phyloP scores from a whole-genome alignment of 2,888 invertebrate species.

The Hylaea fasciaria region DNA sequence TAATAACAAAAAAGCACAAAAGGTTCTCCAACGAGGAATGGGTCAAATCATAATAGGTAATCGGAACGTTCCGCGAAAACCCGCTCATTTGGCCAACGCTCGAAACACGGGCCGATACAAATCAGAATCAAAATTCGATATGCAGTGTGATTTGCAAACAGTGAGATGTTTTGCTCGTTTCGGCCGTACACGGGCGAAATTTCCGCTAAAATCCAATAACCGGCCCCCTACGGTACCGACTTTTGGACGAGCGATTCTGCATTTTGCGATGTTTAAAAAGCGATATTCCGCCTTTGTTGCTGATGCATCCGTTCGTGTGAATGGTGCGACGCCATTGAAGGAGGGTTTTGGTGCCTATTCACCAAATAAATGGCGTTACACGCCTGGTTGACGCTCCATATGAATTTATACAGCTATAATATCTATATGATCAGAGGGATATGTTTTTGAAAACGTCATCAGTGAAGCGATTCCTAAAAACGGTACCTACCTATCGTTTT shows the following conservation, averaged over 20 bases:
- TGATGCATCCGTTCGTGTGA: constrained; percentile 35
- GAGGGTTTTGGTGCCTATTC: constrained; percentile 11
- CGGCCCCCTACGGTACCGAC: constrained; percentile 47
- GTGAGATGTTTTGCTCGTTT: constrained; percentile 61
- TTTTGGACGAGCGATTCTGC: constrained; percentile 47
- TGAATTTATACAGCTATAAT: no score
- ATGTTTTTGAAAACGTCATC: no score
- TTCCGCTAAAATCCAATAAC: constrained; percentile 81
- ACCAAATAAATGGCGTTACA: constrained; percentile 8
- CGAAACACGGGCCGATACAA: constrained; percentile 55
- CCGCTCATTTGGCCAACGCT: constrained; percentile 32
- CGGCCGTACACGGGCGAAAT: constrained; percentile 64
- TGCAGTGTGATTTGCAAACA: constrained; percentile 74
- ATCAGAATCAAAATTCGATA: constrained; percentile 78
- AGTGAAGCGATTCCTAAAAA: no score
- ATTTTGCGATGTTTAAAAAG: constrained; percentile 42
- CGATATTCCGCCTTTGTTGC: constrained; percentile 37
- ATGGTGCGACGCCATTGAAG: constrained; percentile 22
- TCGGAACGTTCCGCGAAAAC: constrained; percentile 24
- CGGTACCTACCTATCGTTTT: no score
- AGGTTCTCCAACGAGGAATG: no score
- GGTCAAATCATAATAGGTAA: constrained; percentile 1
- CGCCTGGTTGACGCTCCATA: no score
- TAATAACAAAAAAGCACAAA: no score
- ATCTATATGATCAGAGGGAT: no score